Evolutionary conservation across 2,113 vertebrate species (phyloP), one percentile per base, ranked within the genome.

Genomic region (Poecilia latipinna): DNA sequence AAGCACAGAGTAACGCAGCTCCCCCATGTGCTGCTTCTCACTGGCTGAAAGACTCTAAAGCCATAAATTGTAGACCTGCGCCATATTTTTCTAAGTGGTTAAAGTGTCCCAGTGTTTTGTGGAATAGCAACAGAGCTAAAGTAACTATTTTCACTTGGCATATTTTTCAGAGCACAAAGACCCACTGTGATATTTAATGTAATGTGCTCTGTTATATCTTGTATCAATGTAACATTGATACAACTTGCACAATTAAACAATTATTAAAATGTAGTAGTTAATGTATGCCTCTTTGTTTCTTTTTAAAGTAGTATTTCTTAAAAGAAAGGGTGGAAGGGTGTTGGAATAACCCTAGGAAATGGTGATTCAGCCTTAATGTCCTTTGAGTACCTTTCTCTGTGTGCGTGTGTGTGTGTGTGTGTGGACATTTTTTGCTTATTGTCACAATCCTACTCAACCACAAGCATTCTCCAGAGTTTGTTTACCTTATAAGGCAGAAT

Each of bases 401-500:
- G 19, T 29, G 57, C 72, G 17, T 79, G 69, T 29, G 29, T 29
- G 29, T 29, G 29, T 67, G 60, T 57, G 73, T 33, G 5, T 74
- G 12, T 6, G 42, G 28, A 15, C 22, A 12, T 67, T 62, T 62
- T n/a, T 32, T 63, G 61, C 29, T 31, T 2, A 13, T 42, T 68
- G 61, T 39, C 44, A 74, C 86, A 83, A 75, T 90, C 80, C 87
- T 88, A 86, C 63, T 82, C 48, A 33, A 37, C 79, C 82, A 80
- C 85, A 87, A 82, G 85, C 83, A 83, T 90, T 94, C 88, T 81
- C 88, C 79, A 72, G 82, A 82, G 90, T 89, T 84, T 79, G 82
- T 93, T 93, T 91, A 92, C 93, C 93, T 91, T 94, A 95, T 94
- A 93, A 91, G 88, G 91, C 68, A 76, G 84, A 22, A 29, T 87